A percentile compares a stretch with the other conserved stretches of the same genome.
phyloP scores from a whole-genome alignment of 1,140 invertebrate genomes.

The Tetraneura akinire region DNA sequence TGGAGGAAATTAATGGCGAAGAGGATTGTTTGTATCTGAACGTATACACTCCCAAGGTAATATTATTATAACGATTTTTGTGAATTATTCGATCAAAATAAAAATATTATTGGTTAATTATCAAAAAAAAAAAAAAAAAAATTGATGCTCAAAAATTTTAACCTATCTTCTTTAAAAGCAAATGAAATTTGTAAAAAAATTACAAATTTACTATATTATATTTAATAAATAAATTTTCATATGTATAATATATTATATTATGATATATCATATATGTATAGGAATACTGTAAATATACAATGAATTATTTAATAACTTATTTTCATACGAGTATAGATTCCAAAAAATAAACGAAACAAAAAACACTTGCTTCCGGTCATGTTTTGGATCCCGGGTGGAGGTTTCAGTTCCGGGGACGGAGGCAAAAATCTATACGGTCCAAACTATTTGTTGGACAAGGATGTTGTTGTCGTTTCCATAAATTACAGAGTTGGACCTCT shows the following conservation, averaged over 20 bases:
- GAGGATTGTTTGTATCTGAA: slow-evolving; percentile 56
- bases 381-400: slow-evolving; percentile 69
- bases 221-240: too few relatives aligned
- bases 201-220: too few relatives aligned
- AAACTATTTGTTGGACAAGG: slow-evolving; percentile 63
- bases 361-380: slow-evolving; percentile 61
- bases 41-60: slow-evolving; percentile 55
- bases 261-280: not conserved
- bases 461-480: slow-evolving; percentile 66
- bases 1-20: not conserved
- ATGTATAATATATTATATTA: not conserved
- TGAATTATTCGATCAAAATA: too few relatives aligned
- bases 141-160: too few relatives aligned
- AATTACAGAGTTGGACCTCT: slow-evolving; percentile 67
- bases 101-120: not conserved
- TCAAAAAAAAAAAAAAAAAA: not conserved
- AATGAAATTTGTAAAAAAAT: too few relatives aligned
- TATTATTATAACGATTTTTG: not conserved
- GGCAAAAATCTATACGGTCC: slow-evolving; percentile 57
- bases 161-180: too few relatives aligned
- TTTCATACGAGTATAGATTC: not conserved
- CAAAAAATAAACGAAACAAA: not conserved
- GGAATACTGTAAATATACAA: not conserved
- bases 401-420: slow-evolving; percentile 58
- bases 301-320: not conserved